Percentiles rank a stretch among this genome's conserved stretches.
phyloP scores from a whole-genome alignment of 2,888 invertebrate species.

The Leucania comma region DNA sequence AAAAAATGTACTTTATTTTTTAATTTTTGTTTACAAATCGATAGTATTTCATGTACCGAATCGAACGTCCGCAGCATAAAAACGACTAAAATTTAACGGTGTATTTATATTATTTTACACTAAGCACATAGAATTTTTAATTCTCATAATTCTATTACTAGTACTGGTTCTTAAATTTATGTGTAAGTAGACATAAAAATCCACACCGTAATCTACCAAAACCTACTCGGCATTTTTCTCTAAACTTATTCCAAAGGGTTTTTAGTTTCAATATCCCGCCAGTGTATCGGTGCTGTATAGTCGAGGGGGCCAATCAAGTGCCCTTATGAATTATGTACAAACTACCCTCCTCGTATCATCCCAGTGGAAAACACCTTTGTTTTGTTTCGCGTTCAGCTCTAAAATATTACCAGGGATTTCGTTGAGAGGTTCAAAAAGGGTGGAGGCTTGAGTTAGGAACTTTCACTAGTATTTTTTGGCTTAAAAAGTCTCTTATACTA shows the following conservation, averaged over 20 bases:
- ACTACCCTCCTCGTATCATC: slow-evolving; percentile 42
- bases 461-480: background rate
- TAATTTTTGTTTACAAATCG: too few relatives aligned
- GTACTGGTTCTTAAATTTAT: too few relatives aligned
- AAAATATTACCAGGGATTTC: slow-evolving; percentile 19
- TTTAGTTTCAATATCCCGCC: slow-evolving; percentile 50
- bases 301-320: slow-evolving; percentile 58
- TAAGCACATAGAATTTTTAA: too few relatives aligned
- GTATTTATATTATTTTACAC: too few relatives aligned
- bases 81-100: too few relatives aligned
- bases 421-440: background rate
- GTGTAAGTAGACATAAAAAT: background rate
- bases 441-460: background rate
- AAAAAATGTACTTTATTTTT: too few relatives aligned
- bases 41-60: too few relatives aligned
- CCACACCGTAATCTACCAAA: background rate
- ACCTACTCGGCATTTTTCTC: background rate
- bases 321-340: slow-evolving; percentile 67
- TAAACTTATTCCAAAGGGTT: slow-evolving; percentile 30
- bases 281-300: slow-evolving; percentile 39
- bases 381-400: slow-evolving; percentile 50
- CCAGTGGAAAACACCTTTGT: slow-evolving; percentile 45
- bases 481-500: background rate
- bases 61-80: too few relatives aligned
- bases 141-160: too few relatives aligned